Evolutionary conservation across 2,797 vertebrate species (phyloP).

Genomic region (Sebastes jordani): DNA sequence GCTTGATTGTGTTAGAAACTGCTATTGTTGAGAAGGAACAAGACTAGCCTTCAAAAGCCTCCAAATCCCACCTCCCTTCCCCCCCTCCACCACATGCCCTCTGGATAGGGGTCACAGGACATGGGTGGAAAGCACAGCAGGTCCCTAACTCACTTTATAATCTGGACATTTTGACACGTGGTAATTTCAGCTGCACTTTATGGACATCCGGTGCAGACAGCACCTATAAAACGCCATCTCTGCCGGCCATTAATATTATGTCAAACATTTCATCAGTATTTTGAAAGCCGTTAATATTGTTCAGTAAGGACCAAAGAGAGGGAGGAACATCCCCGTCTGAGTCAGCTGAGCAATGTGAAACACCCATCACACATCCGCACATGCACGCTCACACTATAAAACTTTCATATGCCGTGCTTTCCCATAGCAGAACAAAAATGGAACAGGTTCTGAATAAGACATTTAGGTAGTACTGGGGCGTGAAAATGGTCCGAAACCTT

Average conservation of each 20-base stretch:
- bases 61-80: conserved; percentile 10
- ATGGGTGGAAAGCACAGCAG: conserved; percentile 54
- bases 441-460: background rate
- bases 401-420: background rate
- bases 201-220: conserved; percentile 43
- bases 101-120: conserved; percentile 40
- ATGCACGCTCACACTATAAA: background rate
- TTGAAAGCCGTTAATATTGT: conserved; percentile 48
- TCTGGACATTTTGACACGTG: conserved; percentile 52
- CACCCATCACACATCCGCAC: background rate
- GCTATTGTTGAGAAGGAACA: conserved; percentile 56
- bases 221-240: conserved; percentile 39
- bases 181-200: conserved; percentile 57
- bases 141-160: conserved; percentile 47
- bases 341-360: background rate
- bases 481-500: background rate
- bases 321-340: background rate
- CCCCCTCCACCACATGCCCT: conserved; percentile 28
- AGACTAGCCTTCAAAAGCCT: conserved; percentile 2
- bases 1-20: conserved; percentile 60
- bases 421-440: background rate
- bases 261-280: conserved; percentile 57
- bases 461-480: background rate
- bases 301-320: background rate
- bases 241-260: conserved; percentile 43